Percentiles rank a stretch among this genome's conserved stretches.
These are phyloP conservation scores for Neoaliturus tenellus DNA, from an alignment of 2,888 invertebrate genomes.

Conservation along the genomic window DNA sequence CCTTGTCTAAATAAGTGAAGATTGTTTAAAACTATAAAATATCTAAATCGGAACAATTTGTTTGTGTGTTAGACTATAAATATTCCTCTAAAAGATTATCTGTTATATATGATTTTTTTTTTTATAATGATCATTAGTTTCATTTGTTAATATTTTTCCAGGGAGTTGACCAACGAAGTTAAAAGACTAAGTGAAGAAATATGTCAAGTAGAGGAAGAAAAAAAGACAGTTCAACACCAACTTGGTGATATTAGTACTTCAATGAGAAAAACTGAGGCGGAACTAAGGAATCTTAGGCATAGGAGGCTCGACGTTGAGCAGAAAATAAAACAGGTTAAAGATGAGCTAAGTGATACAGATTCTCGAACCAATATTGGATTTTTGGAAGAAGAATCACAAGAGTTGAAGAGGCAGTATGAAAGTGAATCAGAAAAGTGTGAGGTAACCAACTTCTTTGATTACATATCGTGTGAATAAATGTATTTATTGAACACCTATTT, in stretches of 20 bases:
- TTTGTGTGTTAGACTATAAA: neutral
- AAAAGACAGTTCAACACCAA: conserved; percentile 7
- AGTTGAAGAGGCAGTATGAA: conserved; percentile 60
- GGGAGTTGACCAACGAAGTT: neutral
- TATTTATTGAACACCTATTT: too few relatives aligned
- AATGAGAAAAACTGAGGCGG: conserved; percentile 20
- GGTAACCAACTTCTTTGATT: too few relatives aligned
- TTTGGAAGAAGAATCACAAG: conserved; percentile 31
- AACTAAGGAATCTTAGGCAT: conserved; percentile 66
- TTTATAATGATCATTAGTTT: neutral
- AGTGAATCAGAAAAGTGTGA: conserved; percentile 63
- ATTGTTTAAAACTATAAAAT: too few relatives aligned
- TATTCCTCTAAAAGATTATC: neutral
- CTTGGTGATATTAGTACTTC: neutral
- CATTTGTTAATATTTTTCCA: neutral
- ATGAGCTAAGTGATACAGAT: conserved; percentile 68
- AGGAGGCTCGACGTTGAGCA: conserved; percentile 67
- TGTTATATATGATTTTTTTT: neutral
- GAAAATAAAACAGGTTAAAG: conserved; percentile 68
- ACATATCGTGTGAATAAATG: too few relatives aligned
- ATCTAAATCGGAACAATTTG: too few relatives aligned
- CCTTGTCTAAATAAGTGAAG: too few relatives aligned
- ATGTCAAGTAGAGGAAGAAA: neutral
- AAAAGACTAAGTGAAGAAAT: neutral
- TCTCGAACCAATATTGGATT: conserved; percentile 63